Base-by-base conservation (phyloP, 2,888 invertebrate genomes). In the Drosophila hawaiiensis region DNA sequence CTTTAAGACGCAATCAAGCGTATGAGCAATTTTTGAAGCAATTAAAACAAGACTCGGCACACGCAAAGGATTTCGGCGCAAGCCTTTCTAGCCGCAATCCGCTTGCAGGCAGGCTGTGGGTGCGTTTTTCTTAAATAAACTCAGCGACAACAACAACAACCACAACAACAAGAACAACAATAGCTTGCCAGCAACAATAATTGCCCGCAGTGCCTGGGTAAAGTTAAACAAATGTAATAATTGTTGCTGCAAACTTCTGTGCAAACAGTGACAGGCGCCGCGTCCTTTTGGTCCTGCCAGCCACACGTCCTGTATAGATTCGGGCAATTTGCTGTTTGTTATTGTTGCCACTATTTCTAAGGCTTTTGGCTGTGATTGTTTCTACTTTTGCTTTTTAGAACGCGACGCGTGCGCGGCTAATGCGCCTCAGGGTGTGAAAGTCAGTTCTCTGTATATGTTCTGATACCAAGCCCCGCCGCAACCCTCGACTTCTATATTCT, bases 391-490 rank as follows among this genome's bases (percentile, higher is more conserved):
- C 71, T 68, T 80, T 83, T 69, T 78, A 65, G 73, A 67, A 59
- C 25, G 64, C 31, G 91, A 50, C 89, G 80, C 82, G 83, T 84
- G 84, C 79, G 70, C 86, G 77, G 88, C 92, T 90, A 91, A 91
- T 91, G 84, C 80, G 91, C 92, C 92, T 87, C 86, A 76, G 92
- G 92, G 92, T 92, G 92, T 91, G 84, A 92, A 92, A 92, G 92
- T 92, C 92, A 92, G 68, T 76, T 70, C 47, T 25, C 25, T 19
- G 22, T 0, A 29, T 0, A 29, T 31, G n/a, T 56, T 28, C 58
- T 16, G 4, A 28, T n/a, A 12, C 10, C 16, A 39, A 1, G 5
- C 22, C 22, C 22, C 29, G 19, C 25, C 22, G 5, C 50, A 16
- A 39, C 31, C 49, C 41, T 37, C 33, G 1, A 4, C 29, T n/a